A percentile compares a stretch with the other conserved stretches of the same genome.
Conservation (phyloP, 1,140 invertebrate species). For the Aphelinus certus region DNA sequence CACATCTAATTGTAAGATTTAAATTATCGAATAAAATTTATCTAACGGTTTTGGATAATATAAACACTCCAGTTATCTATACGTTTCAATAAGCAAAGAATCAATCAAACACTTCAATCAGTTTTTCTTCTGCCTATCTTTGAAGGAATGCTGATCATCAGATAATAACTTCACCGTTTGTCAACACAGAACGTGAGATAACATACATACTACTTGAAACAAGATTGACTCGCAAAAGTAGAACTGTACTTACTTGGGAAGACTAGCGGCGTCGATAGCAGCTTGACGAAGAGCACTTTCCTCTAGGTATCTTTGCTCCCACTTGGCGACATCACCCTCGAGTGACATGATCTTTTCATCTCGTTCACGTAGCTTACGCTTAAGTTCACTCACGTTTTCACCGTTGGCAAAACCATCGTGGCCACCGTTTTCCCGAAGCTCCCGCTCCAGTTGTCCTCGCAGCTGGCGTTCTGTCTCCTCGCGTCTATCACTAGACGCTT, state of each 20-base stretch:
- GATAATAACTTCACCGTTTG: too few relatives aligned
- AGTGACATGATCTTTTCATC: constrained; percentile 84
- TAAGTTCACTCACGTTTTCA: constrained; percentile 73
- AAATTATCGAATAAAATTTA: too few relatives aligned
- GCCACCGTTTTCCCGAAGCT: constrained; percentile 76
- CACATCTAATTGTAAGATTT: too few relatives aligned
- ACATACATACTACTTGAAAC: too few relatives aligned
- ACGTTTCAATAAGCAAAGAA: too few relatives aligned
- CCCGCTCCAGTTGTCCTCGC: constrained; percentile 81
- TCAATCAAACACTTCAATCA: too few relatives aligned
- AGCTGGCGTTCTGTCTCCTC: constrained; percentile 86
- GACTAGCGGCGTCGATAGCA: constrained; percentile 84
- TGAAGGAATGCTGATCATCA: too few relatives aligned
- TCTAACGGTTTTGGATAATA: too few relatives aligned
- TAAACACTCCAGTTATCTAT: too few relatives aligned
- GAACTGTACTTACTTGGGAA: constrained; percentile 75
- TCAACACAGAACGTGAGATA: too few relatives aligned
- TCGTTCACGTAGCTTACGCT: constrained; percentile 75
- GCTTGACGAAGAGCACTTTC: constrained; percentile 85
- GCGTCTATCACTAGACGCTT: constrained; percentile 83
- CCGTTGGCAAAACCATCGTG: constrained; percentile 58
- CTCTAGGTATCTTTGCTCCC: constrained; percentile 88
- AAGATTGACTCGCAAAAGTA: too few relatives aligned
- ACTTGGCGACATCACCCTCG: constrained; percentile 85
- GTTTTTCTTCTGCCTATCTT: too few relatives aligned